Base-by-base conservation (phyloP, 2,888 invertebrate species). In the Pteria penguin region DNA sequence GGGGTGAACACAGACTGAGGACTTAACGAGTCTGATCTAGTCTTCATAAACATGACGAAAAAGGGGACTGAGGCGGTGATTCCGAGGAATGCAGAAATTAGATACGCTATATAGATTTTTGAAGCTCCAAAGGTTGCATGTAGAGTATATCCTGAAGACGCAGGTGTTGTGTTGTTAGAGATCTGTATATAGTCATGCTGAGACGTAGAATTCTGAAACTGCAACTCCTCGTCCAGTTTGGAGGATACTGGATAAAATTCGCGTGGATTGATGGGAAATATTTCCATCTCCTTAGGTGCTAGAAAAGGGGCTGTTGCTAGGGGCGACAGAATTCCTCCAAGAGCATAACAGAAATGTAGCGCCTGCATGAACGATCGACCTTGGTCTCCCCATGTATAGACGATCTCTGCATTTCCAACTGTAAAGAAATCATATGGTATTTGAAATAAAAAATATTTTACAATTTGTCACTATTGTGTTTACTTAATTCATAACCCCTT, bases 241-340 rank as follows among this genome's bases (percentile, higher is more conserved):
- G 45, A 26, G 5, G 54, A 29, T 68, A 57, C 52, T 4, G 45
- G 31, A 33, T 57, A 68, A 29, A 52, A 26, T 5, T 52, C 55
- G 2, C 24, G 55, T 14, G 68, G 45, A 26, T 55, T 55, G 22
- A 45, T 68, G 5, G 57, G 45, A 54, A 63, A 36, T 14, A 57
- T 57, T 45, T 31, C 45, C 18, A 68, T 52, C 2, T 31, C 57
- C 36, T 45, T 70, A 18, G 75, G 75, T 3, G 86, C 83, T 4
- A 92, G 82, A 80, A 93, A 93, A 29, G 93, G 92, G 69, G 91
- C 90, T n/a, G 92, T 91, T 33, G 92, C 83, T 29, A 93, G 79
- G 24, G 93, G 93, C 4, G 93, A 90, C 5, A 93, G 76, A 69
- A 93, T 91, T 14, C 92, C 92, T 5, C 93, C 93, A 55, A 93